Conservation (phyloP, 2,888 invertebrate species). For the Pyrocoelia pectoralis region DNA sequence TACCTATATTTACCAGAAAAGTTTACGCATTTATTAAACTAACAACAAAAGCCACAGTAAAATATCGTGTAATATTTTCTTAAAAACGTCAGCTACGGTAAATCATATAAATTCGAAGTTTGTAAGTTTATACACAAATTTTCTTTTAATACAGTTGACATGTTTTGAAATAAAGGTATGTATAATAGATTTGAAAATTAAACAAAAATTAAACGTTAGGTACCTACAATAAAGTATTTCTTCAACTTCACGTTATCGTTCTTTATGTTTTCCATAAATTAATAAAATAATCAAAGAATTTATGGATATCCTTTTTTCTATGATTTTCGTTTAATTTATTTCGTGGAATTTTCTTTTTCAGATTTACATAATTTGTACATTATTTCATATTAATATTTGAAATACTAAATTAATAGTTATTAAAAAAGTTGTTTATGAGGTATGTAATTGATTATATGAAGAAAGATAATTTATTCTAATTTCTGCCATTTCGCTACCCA, state of each 20-base stretch:
- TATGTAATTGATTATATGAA: neutral
- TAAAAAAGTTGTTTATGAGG: too few relatives aligned
- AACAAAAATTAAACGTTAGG: neutral
- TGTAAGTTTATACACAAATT: neutral
- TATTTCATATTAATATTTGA: neutral
- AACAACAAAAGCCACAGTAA: neutral
- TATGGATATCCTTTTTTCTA: neutral
- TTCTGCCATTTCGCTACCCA: too few relatives aligned
- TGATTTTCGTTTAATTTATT: neutral
- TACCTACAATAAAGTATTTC: neutral
- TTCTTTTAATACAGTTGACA: neutral
- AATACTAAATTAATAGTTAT: too few relatives aligned
- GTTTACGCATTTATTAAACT: neutral
- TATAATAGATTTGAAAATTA: neutral
- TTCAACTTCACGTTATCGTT: neutral
- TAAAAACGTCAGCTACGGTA: neutral
- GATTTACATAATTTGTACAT: conserved; percentile 2
- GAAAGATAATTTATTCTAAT: too few relatives aligned
- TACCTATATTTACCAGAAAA: neutral
- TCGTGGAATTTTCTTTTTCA: neutral
- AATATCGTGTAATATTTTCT: neutral
- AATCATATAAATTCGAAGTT: neutral
- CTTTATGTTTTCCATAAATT: conserved; percentile 3
- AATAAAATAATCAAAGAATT: neutral
- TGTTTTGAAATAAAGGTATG: neutral